Conservation (phyloP, 1,140 invertebrate genomes). For the Wiebesia pumilae region DNA sequence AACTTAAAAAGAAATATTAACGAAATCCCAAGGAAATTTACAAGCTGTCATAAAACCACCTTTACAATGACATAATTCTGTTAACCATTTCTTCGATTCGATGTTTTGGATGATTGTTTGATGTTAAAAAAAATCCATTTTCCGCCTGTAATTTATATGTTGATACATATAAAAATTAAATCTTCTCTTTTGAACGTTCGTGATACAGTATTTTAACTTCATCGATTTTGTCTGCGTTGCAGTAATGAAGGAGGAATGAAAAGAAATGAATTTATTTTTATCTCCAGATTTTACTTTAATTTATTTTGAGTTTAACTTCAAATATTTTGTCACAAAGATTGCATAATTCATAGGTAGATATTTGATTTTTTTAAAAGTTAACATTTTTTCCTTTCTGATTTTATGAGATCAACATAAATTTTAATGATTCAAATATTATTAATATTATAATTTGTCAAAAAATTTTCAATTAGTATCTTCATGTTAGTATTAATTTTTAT, state of each 20-base stretch:
- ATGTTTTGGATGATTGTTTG: not conserved
- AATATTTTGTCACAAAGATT: no score
- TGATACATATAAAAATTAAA: not conserved
- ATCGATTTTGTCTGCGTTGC: not conserved
- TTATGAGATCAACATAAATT: no score
- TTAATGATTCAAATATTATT: no score
- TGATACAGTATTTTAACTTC: not conserved
- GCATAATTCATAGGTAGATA: no score
- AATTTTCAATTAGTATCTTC: no score
- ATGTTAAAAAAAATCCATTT: slow-evolving; percentile 7
- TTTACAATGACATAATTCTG: not conserved
- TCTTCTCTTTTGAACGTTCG: not conserved
- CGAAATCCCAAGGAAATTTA: no score
- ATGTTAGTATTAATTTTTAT: no score
- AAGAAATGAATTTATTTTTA: not conserved
- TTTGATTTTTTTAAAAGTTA: no score
- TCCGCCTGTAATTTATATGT: slow-evolving; percentile 6
- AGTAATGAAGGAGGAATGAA: not conserved
- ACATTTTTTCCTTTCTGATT: no score
- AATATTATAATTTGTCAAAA: no score
- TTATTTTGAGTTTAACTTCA: not conserved
- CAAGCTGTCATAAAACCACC: not conserved
- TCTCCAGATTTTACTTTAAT: not conserved
- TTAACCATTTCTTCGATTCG: not conserved
- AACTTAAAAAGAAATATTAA: no score